phyloP scores from a whole-genome alignment of 2,888 invertebrate species.

The Polydrusus tereticollis region DNA sequence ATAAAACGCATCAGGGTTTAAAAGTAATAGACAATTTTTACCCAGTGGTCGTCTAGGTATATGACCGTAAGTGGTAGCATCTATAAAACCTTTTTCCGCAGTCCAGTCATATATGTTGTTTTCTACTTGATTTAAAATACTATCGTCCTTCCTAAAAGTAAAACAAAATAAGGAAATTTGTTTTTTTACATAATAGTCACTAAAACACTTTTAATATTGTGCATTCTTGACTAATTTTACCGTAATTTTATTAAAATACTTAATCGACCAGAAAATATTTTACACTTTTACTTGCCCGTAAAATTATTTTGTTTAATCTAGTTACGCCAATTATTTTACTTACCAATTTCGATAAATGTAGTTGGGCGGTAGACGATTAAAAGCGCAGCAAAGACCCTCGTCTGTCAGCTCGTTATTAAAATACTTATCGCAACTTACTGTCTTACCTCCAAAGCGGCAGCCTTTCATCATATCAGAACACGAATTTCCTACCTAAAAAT shows the following conservation, averaged over 20 bases:
- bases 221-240: too few species aligned
- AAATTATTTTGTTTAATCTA: too few species aligned
- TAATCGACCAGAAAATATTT: too few species aligned
- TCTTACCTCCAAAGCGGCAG: slow-evolving; percentile 77
- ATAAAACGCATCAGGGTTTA: too few species aligned
- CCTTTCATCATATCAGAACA: slow-evolving; percentile 80
- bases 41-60: slow-evolving; percentile 61
- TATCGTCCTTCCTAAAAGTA: slow-evolving; percentile 68
- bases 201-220: too few species aligned
- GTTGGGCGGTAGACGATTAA: slow-evolving; percentile 81
- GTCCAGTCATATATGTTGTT: slow-evolving; percentile 75
- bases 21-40: slow-evolving; percentile 39
- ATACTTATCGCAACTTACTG: slow-evolving; percentile 73
- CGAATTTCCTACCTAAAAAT: slow-evolving; percentile 71
- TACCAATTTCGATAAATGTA: slow-evolving; percentile 80
- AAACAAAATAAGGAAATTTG: neutral
- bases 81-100: slow-evolving; percentile 79
- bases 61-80: slow-evolving; percentile 53
- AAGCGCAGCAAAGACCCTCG: slow-evolving; percentile 88
- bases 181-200: too few species aligned
- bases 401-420: slow-evolving; percentile 86
- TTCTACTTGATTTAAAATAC: slow-evolving; percentile 75
- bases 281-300: too few species aligned
- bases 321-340: slow-evolving; percentile 63
- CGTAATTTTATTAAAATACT: too few species aligned